Percentiles rank a stretch among this genome's conserved stretches.
Evolutionary conservation across 2,888 invertebrate genomes (phyloP).

Genomic region (Meganola albula): DNA sequence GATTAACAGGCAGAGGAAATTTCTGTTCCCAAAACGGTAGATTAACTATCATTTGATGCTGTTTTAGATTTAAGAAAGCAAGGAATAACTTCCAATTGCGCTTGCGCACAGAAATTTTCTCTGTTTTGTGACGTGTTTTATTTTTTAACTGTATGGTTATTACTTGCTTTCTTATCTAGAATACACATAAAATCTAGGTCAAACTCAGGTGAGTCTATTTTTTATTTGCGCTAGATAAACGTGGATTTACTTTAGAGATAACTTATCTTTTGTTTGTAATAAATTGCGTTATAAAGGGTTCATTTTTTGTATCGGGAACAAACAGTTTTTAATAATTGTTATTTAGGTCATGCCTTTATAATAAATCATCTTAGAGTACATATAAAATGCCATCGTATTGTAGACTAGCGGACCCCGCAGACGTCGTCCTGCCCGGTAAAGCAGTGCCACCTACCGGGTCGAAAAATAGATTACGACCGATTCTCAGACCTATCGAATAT

Average conservation of each 20-base stretch:
- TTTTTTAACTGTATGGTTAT: slow-evolving; percentile 46
- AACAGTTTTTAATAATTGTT: slow-evolving; percentile 1
- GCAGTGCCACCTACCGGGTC: too few species aligned
- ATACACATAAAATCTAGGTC: slow-evolving; percentile 58
- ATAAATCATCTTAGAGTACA: too few species aligned
- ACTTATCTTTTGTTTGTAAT: slow-evolving; percentile 27
- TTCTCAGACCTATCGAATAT: too few species aligned
- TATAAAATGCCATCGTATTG: too few species aligned
- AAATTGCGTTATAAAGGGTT: slow-evolving; percentile 27
- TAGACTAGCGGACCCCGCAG: too few species aligned
- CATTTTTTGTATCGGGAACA: slow-evolving; percentile 6
- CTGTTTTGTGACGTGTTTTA: slow-evolving; percentile 60
- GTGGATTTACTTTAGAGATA: slow-evolving; percentile 31
- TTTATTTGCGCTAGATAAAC: slow-evolving; percentile 54
- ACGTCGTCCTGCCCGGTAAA: too few species aligned
- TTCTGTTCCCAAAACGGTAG: slow-evolving; percentile 71
- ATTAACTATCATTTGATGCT: slow-evolving; percentile 45
- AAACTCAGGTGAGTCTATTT: slow-evolving; percentile 57
- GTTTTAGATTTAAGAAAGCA: slow-evolving; percentile 59
- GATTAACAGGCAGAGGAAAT: slow-evolving; percentile 69
- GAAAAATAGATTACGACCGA: too few species aligned
- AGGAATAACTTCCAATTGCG: slow-evolving; percentile 45
- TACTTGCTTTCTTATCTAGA: slow-evolving; percentile 75
- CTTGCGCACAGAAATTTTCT: slow-evolving; percentile 76
- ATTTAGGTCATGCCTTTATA: too few species aligned